Percentiles rank a stretch among this genome's conserved stretches.
Evolutionary conservation across 2,888 invertebrate genomes (phyloP).

Genomic region (Ceriagrion tenellum): DNA sequence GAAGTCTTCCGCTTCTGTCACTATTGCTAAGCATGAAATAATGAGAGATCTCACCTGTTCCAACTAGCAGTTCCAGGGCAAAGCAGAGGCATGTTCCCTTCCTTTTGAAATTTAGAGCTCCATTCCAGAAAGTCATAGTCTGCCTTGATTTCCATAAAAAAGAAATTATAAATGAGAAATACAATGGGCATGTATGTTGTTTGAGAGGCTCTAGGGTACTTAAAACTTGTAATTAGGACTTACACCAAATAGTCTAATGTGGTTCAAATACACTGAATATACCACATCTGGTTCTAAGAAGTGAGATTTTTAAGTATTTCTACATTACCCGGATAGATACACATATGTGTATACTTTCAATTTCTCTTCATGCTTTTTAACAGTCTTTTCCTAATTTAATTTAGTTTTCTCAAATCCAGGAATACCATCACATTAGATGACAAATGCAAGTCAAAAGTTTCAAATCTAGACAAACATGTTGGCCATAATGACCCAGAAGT

Average conservation of each 20-base stretch:
- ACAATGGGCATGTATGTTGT: background rate
- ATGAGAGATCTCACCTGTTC: constrained; percentile 77
- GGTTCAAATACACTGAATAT: too few relatives aligned
- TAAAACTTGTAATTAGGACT: background rate
- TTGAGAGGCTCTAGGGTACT: background rate
- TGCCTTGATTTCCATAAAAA: constrained; percentile 76
- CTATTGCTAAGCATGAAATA: too few relatives aligned
- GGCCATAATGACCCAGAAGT: background rate
- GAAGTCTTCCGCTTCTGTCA: too few relatives aligned
- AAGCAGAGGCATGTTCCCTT: constrained; percentile 79
- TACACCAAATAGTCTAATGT: background rate
- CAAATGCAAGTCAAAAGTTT: background rate
- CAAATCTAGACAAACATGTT: background rate
- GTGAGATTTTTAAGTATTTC: too few relatives aligned
- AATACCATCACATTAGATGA: background rate
- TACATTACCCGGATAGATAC: too few relatives aligned
- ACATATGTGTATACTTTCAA: too few relatives aligned
- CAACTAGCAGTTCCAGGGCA: constrained; percentile 83
- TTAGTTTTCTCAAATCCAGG: background rate
- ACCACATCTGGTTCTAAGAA: too few relatives aligned
- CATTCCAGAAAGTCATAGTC: constrained; percentile 80
- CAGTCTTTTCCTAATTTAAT: background rate
- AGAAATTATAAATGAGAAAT: background rate
- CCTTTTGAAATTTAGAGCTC: constrained; percentile 78
- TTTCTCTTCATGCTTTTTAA: too few relatives aligned